phyloP scores from a whole-genome alignment of 2,113 vertebrate genomes.

The Emydocephalus ijimae region DNA sequence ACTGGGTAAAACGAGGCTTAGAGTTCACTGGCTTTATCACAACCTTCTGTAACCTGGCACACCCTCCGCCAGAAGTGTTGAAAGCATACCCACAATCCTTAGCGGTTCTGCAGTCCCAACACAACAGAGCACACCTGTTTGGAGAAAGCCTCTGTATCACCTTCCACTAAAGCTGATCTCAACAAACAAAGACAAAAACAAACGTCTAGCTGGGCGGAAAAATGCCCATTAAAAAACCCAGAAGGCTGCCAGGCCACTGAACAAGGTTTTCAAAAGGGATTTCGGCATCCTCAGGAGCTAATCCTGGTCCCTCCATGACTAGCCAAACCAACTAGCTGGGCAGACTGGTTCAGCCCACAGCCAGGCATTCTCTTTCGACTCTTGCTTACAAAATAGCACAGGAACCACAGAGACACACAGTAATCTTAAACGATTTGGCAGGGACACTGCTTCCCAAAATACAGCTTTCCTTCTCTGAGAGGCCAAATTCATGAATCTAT shows the following conservation, averaged over 20 bases:
- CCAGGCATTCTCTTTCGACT: background rate
- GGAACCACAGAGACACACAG: background rate
- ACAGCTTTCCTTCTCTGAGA: background rate
- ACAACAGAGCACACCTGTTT: background rate
- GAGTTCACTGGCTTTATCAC: background rate
- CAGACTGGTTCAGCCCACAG: background rate
- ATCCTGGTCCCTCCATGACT: background rate
- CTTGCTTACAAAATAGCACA: background rate
- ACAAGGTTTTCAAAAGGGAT: rapidly evolving
- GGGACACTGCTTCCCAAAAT: background rate
- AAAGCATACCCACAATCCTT: background rate
- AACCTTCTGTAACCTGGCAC: background rate
- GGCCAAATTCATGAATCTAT: background rate
- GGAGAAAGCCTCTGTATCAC: background rate
- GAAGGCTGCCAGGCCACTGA: background rate
- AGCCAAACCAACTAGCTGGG: background rate
- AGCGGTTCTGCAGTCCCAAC: background rate
- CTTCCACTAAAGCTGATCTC: background rate
- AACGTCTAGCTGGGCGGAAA: too few species aligned
- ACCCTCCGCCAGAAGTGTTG: background rate
- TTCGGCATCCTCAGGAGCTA: background rate
- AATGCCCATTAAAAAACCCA: background rate
- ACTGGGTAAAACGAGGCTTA: background rate
- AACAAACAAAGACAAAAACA: background rate
- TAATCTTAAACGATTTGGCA: background rate